Evolutionary conservation across 2,888 invertebrate genomes (phyloP).

Genomic region (Buathra laborator): DNA sequence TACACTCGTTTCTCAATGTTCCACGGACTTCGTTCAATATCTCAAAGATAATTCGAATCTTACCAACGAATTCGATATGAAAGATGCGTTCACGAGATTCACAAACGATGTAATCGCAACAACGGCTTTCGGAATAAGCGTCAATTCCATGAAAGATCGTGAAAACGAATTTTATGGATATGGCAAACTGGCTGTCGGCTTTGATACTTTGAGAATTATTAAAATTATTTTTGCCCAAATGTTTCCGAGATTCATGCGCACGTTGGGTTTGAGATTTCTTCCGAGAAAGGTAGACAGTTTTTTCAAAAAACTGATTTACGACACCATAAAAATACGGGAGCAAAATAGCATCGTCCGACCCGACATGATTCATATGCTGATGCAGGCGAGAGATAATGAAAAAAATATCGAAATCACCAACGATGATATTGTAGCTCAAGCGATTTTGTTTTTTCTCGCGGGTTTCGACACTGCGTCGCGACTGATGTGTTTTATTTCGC

Average conservation of each 20-base stretch:
- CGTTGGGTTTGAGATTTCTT: conserved; percentile 44
- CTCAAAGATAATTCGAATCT: conserved; percentile 73
- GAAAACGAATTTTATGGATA: conserved; percentile 86
- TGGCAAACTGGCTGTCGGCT: conserved; percentile 73
- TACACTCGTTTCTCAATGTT: conserved; percentile 72
- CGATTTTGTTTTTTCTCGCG: conserved; percentile 62
- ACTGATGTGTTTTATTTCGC: conserved; percentile 70
- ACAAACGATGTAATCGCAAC: conserved; percentile 4
- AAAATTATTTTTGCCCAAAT: conserved; percentile 24
- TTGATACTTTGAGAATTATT: conserved; percentile 42
- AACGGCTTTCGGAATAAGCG: conserved; percentile 12
- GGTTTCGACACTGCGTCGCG: conserved; percentile 71
- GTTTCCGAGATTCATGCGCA: conserved; percentile 40
- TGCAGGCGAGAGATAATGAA: conserved; percentile 83
- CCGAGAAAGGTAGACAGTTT: conserved; percentile 47
- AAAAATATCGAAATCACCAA: conserved; percentile 40
- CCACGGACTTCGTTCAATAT: conserved; percentile 73
- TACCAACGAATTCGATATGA: conserved; percentile 82
- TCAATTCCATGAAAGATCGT: conserved; percentile 78
- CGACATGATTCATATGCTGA: conserved; percentile 79
- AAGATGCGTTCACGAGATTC: conserved; percentile 79
- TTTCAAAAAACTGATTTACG: conserved; percentile 71
- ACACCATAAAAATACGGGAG: conserved; percentile 84
- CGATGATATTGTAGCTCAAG: conserved; percentile 85
- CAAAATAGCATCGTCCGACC: conserved; percentile 84